Evolutionary conservation across 2,113 vertebrate genomes (phyloP).

Genomic region (Halcyon senegalensis): DNA sequence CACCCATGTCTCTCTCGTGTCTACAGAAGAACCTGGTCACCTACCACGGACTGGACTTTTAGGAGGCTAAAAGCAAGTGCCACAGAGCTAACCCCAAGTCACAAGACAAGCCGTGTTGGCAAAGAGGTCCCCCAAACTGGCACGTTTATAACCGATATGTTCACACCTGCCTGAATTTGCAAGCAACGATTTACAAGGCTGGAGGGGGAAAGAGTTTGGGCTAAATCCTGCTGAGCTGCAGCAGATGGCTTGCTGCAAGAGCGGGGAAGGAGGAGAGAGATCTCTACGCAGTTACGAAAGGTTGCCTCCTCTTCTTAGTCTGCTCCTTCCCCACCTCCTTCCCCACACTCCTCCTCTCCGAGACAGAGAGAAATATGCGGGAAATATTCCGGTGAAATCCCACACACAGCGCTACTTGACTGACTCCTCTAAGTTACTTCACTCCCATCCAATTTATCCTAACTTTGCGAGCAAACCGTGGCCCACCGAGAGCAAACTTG

Average conservation of each 20-base stretch:
- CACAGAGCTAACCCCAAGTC: background rate
- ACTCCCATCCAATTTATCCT: background rate
- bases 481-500: background rate
- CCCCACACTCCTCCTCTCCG: conserved; percentile 57
- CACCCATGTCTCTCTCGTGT: background rate
- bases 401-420: conserved; percentile 39
- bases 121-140: background rate
- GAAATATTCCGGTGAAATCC: conserved; percentile 44
- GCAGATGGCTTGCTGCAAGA: conserved; percentile 66
- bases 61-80: background rate
- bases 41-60: background rate
- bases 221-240: conserved; percentile 44
- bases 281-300: conserved; percentile 50
- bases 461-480: background rate
- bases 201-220: background rate
- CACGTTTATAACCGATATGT: background rate
- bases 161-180: background rate
- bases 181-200: background rate
- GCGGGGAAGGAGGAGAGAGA: conserved; percentile 62
- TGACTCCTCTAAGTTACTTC: conserved; percentile 29
- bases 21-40: accelerated
- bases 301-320: conserved; percentile 70
- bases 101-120: background rate
- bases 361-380: conserved; percentile 23
- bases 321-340: conserved; percentile 67